Evolutionary conservation across 2,888 invertebrate genomes (phyloP).

Genomic region (Chymomyza caudatula): DNA sequence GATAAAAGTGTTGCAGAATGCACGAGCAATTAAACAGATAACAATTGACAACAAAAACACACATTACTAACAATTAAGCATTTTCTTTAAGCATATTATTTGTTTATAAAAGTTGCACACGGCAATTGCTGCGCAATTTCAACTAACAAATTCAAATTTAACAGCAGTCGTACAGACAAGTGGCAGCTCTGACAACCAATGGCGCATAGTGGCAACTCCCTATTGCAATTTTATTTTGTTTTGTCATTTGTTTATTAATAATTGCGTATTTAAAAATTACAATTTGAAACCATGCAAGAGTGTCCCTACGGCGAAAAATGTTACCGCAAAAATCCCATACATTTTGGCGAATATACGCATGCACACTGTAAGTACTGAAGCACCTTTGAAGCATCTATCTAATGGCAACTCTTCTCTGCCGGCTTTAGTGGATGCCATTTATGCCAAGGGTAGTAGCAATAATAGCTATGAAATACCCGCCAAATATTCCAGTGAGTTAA

Average conservation of each 20-base stretch:
- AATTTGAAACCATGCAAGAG: slow-evolving; percentile 70
- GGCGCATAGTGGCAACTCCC: not conserved
- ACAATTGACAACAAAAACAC: too few relatives aligned
- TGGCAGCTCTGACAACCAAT: not conserved
- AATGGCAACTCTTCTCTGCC: not conserved
- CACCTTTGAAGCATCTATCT: not conserved
- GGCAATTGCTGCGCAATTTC: too few relatives aligned
- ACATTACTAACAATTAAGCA: too few relatives aligned
- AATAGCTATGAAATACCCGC: slow-evolving; percentile 80
- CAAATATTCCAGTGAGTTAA: slow-evolving; percentile 79
- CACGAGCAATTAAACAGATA: too few relatives aligned
- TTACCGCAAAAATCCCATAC: slow-evolving; percentile 90
- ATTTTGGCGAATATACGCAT: slow-evolving; percentile 89
- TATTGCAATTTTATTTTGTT: not conserved
- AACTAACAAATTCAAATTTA: too few relatives aligned
- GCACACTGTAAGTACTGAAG: slow-evolving; percentile 82
- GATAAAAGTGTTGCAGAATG: not conserved
- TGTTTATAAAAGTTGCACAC: too few relatives aligned
- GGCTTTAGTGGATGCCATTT: slow-evolving; percentile 82
- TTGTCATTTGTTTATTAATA: not conserved
- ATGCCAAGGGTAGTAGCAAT: slow-evolving; percentile 79
- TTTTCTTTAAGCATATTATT: too few relatives aligned
- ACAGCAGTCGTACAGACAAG: not conserved
- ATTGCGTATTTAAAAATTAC: not conserved
- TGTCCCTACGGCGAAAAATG: slow-evolving; percentile 89